These are phyloP conservation scores for Arge pagana DNA, from an alignment of 2,888 invertebrate genomes.

Conservation along the genomic window DNA sequence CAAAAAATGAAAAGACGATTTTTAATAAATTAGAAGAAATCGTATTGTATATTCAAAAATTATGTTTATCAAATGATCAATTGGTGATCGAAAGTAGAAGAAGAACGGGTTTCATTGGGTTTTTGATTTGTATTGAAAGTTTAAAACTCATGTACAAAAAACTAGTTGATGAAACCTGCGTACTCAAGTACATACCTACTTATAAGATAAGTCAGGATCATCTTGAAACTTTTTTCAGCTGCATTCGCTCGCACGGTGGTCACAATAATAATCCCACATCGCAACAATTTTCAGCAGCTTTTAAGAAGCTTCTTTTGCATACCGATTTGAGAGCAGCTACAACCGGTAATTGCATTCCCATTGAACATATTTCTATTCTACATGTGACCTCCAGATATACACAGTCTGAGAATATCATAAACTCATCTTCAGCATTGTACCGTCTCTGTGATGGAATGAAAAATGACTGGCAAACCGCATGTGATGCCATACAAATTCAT, in stretches of 20 bases:
- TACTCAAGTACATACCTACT: conserved; percentile 17
- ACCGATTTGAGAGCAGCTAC: conserved; percentile 14
- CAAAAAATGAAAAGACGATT: conserved; percentile 26
- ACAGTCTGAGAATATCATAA: not conserved
- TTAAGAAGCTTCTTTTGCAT: conserved; percentile 21
- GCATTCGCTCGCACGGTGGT: conserved; percentile 21
- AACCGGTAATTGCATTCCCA: conserved; percentile 30
- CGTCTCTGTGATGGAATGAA: not conserved
- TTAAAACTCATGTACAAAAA: conserved; percentile 17
- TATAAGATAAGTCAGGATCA: conserved; percentile 10
- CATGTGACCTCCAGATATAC: conserved; percentile 10
- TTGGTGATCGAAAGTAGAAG: conserved; percentile 21
- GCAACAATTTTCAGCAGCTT: conserved; percentile 21
- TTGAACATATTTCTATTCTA: conserved; percentile 32
- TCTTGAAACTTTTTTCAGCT: conserved; percentile 17
- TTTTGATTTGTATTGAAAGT: conserved; percentile 10
- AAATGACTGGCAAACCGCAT: not conserved
- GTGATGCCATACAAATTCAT: not conserved
- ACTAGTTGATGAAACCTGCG: conserved; percentile 1
- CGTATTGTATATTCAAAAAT: not conserved
- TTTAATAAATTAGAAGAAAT: not conserved
- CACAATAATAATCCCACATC: conserved; percentile 26
- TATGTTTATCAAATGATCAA: not conserved
- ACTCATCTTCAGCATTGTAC: not conserved
- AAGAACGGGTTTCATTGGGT: conserved; percentile 24